Evolutionary conservation across 2,797 vertebrate species (phyloP), one percentile per base, ranked within the genome.

Genomic region (Poecilia picta): DNA sequence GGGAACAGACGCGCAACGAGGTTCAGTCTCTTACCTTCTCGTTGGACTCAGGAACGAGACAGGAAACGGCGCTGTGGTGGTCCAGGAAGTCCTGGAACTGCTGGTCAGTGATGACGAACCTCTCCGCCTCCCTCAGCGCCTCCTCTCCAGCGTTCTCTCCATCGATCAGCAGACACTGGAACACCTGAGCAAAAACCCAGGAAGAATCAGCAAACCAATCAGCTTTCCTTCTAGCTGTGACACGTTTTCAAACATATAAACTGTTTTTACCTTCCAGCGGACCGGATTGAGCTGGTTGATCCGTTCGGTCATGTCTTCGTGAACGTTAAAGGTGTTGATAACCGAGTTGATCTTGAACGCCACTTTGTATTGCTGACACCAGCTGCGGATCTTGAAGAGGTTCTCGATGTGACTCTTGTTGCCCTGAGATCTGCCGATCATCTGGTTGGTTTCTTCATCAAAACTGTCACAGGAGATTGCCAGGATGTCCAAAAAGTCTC

Each of bases 291-390:
- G 95, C 15, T 87, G 83, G 12, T 47, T 71, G 79, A 99, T 97
- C 62, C 95, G 84, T 0, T 97, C 94, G 0, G 84, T 90, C 98
- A 99, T 98, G 81, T 98, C 97, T 86, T 99, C 97, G 0, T 97
- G 95, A 49, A 96, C 71, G 4, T 99, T 99, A 91, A 97, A 98
- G 33, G 94, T 97, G 86, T 98, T 99, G 87, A 99, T 97, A 76
- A 99, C 98, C 0, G 98, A 98, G 84, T 99, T 99, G 89, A 99
- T 96, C 90, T 99, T 99, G 93, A 99, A 98, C 1, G 98, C 98
- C 83, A 99, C 97, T 74, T 92, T 95, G 46, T 98, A 97, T 0
- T 97, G 85, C 31, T 79, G 86, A 85, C 98, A 98, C 98, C 98
- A 99, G 25, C 28, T 82, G 28, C 95, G 88, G 72, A 99, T 93